These are phyloP conservation scores for Cotesia vestalis DNA, from an alignment of 1,140 invertebrate species.

Conservation along the genomic window DNA sequence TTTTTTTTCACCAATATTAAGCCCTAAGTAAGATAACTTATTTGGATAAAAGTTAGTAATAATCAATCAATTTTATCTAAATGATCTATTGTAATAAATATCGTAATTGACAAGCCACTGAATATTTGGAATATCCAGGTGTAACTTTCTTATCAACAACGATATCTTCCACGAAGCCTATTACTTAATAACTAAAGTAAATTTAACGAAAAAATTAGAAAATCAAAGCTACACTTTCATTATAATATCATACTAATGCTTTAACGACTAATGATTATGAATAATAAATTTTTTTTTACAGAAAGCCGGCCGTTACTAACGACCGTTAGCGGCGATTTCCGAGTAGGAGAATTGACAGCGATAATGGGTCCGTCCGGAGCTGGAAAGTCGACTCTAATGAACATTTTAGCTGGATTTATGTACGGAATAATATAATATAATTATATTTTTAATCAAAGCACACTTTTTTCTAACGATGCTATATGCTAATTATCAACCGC, in stretches of 20 bases:
- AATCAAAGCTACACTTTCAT: not conserved
- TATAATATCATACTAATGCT: not conserved
- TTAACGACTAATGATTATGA: not conserved
- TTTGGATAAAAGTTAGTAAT: too few relatives aligned
- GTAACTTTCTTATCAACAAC: too few relatives aligned
- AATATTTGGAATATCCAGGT: too few relatives aligned
- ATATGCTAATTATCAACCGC: not conserved
- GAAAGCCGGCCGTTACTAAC: constrained; percentile 70
- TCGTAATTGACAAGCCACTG: too few relatives aligned
- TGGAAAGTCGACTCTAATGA: constrained; percentile 84
- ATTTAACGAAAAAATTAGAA: too few relatives aligned
- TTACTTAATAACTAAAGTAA: too few relatives aligned
- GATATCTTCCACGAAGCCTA: too few relatives aligned
- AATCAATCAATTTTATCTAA: too few relatives aligned
- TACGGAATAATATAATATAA: constrained; percentile 55
- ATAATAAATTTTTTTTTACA: constrained; percentile 46
- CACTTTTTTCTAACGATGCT: not conserved
- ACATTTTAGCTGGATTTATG: constrained; percentile 80
- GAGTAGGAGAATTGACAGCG: constrained; percentile 76
- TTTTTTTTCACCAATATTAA: too few relatives aligned
- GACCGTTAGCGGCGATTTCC: constrained; percentile 70
- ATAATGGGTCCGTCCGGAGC: constrained; percentile 90
- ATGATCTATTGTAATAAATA: too few relatives aligned
- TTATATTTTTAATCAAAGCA: not conserved
- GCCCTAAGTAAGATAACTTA: too few relatives aligned